Percentiles rank a stretch among this genome's conserved stretches.
Conservation (phyloP, 2,113 vertebrate species). For the Dicrurus megarhynchus region DNA sequence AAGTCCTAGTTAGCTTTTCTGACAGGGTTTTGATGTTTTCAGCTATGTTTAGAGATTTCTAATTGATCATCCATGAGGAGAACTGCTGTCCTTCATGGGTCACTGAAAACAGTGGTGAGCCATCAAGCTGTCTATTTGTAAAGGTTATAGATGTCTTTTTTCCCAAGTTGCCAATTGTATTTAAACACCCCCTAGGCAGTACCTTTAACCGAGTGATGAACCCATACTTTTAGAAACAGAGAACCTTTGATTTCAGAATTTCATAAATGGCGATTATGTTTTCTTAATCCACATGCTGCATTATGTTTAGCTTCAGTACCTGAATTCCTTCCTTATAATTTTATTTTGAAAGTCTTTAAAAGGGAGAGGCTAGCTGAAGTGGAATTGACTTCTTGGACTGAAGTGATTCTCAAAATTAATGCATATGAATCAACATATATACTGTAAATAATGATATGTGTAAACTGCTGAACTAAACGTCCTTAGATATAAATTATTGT, state of each 20-base stretch:
- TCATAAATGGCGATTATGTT: background rate
- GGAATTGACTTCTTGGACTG: background rate
- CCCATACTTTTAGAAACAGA: background rate
- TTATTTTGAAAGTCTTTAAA: background rate
- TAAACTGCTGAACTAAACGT: background rate
- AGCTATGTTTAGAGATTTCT: background rate
- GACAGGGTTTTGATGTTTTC: background rate
- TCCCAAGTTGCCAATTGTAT: background rate
- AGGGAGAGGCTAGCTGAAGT: background rate
- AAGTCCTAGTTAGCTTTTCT: background rate
- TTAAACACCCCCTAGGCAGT: background rate
- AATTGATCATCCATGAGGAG: background rate
- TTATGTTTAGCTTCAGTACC: background rate
- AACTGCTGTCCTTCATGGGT: conserved; percentile 12
- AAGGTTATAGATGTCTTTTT: background rate
- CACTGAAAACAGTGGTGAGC: background rate
- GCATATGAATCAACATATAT: background rate
- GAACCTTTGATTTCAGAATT: background rate
- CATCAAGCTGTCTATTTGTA: background rate
- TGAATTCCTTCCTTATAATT: background rate
- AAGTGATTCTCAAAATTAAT: background rate
- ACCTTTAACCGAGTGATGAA: background rate
- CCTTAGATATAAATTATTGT: background rate
- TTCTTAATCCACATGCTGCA: background rate
- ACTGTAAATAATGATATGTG: background rate